phyloP scores from a whole-genome alignment of 1,140 invertebrate genomes.

The Microplitis demolitor region DNA sequence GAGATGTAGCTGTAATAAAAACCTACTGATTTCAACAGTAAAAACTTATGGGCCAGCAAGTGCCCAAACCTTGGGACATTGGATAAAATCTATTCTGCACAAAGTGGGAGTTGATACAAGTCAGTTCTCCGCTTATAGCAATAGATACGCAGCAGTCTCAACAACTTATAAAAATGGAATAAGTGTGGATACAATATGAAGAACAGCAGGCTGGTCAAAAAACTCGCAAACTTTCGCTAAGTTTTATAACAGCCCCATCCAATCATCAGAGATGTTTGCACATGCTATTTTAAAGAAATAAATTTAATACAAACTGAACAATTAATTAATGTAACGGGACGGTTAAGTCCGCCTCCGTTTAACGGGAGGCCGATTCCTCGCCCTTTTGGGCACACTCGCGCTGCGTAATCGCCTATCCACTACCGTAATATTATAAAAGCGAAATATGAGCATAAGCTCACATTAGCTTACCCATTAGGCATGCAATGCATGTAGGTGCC shows the following conservation, averaged over 20 bases:
- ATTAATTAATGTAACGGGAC: too few relatives aligned
- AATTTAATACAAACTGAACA: not conserved
- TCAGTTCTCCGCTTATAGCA: slow-evolving; percentile 17
- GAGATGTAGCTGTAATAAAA: slow-evolving; percentile 2
- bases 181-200: slow-evolving; percentile 4
- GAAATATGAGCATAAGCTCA: too few relatives aligned
- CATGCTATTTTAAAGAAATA: not conserved
- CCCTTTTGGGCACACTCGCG: too few relatives aligned
- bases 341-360: too few relatives aligned
- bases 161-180: slow-evolving; percentile 9
- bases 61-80: slow-evolving; percentile 27
- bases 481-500: too few relatives aligned
- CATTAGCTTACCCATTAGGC: too few relatives aligned
- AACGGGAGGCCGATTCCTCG: too few relatives aligned
- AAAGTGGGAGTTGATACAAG: slow-evolving; percentile 11
- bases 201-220: slow-evolving; percentile 10
- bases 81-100: slow-evolving; percentile 6
- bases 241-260: slow-evolving; percentile 19
- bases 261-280: not conserved
- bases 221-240: not conserved
- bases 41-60: slow-evolving; percentile 20
- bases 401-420: too few relatives aligned
- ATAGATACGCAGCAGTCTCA: slow-evolving; percentile 15
- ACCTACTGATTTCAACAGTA: slow-evolving; percentile 21
- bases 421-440: too few relatives aligned